Evolutionary conservation across 2,113 vertebrate species (phyloP).

Genomic region (Tautogolabrus adspersus): DNA sequence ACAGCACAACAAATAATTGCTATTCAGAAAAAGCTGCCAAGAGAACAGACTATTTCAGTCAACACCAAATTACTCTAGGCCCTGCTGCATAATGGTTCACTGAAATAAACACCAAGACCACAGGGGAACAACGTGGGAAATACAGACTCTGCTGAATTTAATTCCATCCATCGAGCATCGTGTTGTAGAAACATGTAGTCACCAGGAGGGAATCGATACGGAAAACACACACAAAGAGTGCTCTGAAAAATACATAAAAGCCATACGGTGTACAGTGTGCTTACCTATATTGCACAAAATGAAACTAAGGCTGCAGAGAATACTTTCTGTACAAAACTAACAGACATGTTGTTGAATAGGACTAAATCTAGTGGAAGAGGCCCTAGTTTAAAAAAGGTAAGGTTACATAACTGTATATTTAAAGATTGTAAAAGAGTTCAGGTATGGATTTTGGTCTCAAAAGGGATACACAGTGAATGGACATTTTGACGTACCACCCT

Average conservation of each 20-base stretch:
- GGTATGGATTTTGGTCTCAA: neutral
- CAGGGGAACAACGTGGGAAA: constrained; percentile 1
- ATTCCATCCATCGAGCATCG: constrained; percentile 6
- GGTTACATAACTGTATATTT: neutral
- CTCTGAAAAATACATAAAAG: constrained; percentile 3
- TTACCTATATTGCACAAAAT: neutral
- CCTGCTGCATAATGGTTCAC: neutral
- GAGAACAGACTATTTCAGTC: constrained; percentile 31
- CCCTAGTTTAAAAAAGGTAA: neutral
- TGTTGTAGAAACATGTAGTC: neutral
- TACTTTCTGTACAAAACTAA: neutral
- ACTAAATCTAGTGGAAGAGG: neutral
- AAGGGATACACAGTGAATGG: neutral
- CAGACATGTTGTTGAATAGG: neutral
- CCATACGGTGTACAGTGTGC: neutral
- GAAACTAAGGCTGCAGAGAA: neutral
- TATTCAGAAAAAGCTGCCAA: constrained; percentile 12
- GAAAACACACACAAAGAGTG: neutral
- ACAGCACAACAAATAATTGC: constrained; percentile 23
- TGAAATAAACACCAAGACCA: constrained; percentile 14
- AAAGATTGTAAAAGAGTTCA: neutral
- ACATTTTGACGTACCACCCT: neutral
- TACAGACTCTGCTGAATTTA: constrained; percentile 30
- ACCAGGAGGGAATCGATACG: neutral
- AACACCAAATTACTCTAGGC: constrained; percentile 20